A percentile compares a stretch with the other conserved stretches of the same genome.
These are phyloP conservation scores for Frankliniella intonsa DNA, from an alignment of 2,888 invertebrate species.

Conservation along the genomic window DNA sequence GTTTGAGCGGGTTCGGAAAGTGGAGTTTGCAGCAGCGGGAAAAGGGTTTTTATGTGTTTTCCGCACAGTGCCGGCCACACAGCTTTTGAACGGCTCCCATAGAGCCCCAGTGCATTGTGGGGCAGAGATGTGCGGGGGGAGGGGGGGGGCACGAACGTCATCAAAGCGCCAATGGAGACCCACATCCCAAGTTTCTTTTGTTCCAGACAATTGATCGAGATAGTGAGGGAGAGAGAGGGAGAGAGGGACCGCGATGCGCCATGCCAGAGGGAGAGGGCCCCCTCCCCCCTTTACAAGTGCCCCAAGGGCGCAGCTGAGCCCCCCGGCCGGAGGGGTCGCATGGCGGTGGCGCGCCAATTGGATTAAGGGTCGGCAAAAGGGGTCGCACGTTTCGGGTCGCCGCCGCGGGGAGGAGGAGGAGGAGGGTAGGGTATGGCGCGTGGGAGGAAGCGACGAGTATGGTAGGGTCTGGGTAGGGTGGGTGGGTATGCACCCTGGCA, in stretches of 20 bases:
- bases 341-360: neutral
- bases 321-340: neutral
- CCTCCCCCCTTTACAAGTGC: neutral
- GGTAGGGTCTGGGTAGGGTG: too few relatives aligned
- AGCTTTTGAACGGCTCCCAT: too few relatives aligned
- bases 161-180: neutral
- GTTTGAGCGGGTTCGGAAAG: too few relatives aligned
- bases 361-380: neutral
- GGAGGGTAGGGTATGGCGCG: too few relatives aligned
- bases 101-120: too few relatives aligned
- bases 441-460: neutral
- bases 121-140: neutral
- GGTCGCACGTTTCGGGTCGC: too few relatives aligned
- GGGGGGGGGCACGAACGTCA: neutral
- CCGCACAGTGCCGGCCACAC: too few relatives aligned
- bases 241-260: neutral
- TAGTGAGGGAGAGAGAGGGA: neutral
- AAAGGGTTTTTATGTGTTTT: too few relatives aligned
- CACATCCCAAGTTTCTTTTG: constrained; percentile 22
- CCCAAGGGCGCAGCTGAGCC: constrained; percentile 7
- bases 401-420: neutral
- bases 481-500: too few relatives aligned
- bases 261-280: neutral
- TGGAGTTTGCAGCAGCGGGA: too few relatives aligned
- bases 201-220: constrained; percentile 26